Evolutionary conservation across 2,797 vertebrate species (phyloP).

Genomic region (Chromobotia macracanthus): DNA sequence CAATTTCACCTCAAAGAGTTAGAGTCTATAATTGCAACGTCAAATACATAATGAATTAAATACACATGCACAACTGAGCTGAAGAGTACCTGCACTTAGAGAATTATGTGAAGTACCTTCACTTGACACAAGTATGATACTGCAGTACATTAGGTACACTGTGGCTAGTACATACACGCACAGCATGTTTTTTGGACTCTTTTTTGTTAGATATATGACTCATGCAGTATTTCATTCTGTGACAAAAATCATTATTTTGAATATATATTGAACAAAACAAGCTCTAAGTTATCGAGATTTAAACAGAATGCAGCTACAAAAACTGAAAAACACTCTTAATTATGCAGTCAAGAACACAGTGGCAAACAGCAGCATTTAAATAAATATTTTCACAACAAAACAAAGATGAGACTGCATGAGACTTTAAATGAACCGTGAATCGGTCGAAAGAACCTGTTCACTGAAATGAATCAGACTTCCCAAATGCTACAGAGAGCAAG

Average conservation of each 20-base stretch:
- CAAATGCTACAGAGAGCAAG: neutral
- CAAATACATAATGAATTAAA: slow-evolving; percentile 12
- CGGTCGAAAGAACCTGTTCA: neutral
- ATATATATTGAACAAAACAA: too few relatives aligned
- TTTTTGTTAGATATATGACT: too few relatives aligned
- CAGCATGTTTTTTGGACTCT: neutral
- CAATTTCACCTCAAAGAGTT: slow-evolving; percentile 18
- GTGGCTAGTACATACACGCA: neutral
- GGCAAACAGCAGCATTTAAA: neutral
- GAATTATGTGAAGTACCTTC: neutral
- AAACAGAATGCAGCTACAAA: too few relatives aligned
- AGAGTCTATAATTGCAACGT: slow-evolving; percentile 8
- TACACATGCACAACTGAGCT: slow-evolving; percentile 3
- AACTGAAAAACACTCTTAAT: too few relatives aligned
- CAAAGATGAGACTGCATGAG: neutral
- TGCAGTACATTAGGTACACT: neutral
- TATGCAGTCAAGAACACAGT: neutral
- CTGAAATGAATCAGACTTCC: neutral
- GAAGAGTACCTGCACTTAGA: neutral
- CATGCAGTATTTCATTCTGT: too few relatives aligned
- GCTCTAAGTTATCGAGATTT: too few relatives aligned
- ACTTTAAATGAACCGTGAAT: neutral
- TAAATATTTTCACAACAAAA: neutral
- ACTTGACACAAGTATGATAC: neutral
- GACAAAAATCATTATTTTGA: too few relatives aligned